Evolutionary conservation across 2,113 vertebrate species (phyloP).

Genomic region (Caranx ignobilis): DNA sequence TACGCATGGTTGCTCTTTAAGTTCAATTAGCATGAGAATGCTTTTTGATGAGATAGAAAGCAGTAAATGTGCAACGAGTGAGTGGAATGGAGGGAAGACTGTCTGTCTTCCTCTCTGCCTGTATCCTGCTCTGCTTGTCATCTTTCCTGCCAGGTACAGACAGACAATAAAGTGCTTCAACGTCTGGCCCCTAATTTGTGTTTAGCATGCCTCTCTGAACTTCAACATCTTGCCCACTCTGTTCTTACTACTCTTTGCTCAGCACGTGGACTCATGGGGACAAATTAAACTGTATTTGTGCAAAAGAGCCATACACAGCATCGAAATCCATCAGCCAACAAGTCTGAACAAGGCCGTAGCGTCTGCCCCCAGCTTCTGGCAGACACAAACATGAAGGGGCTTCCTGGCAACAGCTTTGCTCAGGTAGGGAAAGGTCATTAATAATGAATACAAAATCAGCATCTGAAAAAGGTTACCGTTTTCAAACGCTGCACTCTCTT

Average conservation of each 20-base stretch:
- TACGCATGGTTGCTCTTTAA: constrained; percentile 74
- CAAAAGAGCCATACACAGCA: constrained; percentile 52
- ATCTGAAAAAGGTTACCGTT: constrained; percentile 81
- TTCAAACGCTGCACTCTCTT: constrained; percentile 65
- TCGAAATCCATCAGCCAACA: constrained; percentile 71
- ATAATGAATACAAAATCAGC: constrained; percentile 83
- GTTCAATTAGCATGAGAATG: constrained; percentile 84
- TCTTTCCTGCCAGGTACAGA: constrained; percentile 43
- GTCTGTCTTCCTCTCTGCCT: constrained; percentile 6
- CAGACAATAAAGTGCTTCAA: constrained; percentile 51
- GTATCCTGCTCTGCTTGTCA: constrained; percentile 12
- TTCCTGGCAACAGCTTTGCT: constrained; percentile 77
- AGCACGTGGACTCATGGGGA: constrained; percentile 56
- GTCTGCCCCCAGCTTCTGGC: constrained; percentile 62
- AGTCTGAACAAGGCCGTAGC: constrained; percentile 66
- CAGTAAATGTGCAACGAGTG: constrained; percentile 65
- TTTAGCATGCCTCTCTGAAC: constrained; percentile 63
- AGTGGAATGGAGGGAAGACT: constrained; percentile 26
- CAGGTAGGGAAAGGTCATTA: constrained; percentile 81
- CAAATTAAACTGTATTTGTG: constrained; percentile 74
- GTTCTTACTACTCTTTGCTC: constrained; percentile 63
- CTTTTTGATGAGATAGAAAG: constrained; percentile 75
- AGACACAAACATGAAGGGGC: constrained; percentile 71
- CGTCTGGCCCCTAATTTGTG: constrained; percentile 66
- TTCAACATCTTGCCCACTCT: constrained; percentile 58